Percentiles rank a stretch among this genome's conserved stretches.
These are phyloP conservation scores for Busseola fusca DNA, from an alignment of 2,888 invertebrate genomes.

Conservation along the genomic window DNA sequence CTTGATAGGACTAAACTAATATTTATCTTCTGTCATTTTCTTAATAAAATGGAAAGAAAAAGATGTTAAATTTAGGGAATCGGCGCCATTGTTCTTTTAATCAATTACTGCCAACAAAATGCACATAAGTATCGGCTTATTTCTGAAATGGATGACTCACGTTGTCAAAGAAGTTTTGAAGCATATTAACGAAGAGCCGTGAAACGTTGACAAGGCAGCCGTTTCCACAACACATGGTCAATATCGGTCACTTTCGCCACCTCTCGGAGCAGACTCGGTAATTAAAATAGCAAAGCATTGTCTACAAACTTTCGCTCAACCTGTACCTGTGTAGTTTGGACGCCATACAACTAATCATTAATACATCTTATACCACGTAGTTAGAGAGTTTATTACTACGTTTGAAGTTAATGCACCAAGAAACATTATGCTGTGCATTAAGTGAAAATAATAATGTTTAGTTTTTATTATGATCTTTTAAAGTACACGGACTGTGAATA, in stretches of 20 bases:
- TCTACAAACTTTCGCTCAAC: slow-evolving; percentile 79
- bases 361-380: slow-evolving; percentile 42
- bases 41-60: too few species aligned
- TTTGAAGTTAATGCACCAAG: slow-evolving; percentile 46
- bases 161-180: background rate
- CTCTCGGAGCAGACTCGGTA: slow-evolving; percentile 65
- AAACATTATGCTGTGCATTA: slow-evolving; percentile 42
- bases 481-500: slow-evolving; percentile 12
- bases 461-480: slow-evolving; percentile 41
- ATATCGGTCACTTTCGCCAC: slow-evolving; percentile 76
- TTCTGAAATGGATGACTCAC: background rate
- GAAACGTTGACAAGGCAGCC: slow-evolving; percentile 7
- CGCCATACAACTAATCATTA: slow-evolving; percentile 55
- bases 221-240: slow-evolving; percentile 39
- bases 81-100: too few species aligned
- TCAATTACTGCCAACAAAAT: background rate
- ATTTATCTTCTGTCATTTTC: too few species aligned
- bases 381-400: slow-evolving; percentile 61
- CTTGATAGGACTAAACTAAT: too few species aligned
- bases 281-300: slow-evolving; percentile 77
- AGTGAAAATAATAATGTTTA: slow-evolving; percentile 44
- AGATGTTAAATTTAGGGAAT: too few species aligned
- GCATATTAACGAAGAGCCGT: slow-evolving; percentile 14
- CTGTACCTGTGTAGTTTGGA: slow-evolving; percentile 64
- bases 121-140: background rate